Base-by-base conservation (phyloP, 1,140 invertebrate genomes). In the Carcinoscorpius rotundicauda region DNA sequence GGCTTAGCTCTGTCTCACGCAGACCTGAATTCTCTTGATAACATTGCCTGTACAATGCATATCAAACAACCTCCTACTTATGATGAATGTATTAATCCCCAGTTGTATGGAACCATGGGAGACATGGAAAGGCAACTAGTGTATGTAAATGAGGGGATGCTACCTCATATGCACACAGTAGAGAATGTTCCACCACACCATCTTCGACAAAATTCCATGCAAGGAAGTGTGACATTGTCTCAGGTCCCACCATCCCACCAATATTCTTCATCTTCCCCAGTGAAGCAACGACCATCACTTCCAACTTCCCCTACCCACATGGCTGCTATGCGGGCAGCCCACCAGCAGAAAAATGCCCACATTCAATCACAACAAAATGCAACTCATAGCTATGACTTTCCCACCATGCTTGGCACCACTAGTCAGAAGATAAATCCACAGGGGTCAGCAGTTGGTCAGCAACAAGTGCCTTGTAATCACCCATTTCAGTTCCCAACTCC, bases 241-340 rank as follows among this genome's bases (percentile, higher is more conserved):
- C 87, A 86, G 3, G 87, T 88, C n/a, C 85, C 85, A 60, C 56
- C 67, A 49, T 69, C 67, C 10, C 64, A 52, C 49, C 11, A 61
- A 10, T 66, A 65, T 10, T 63, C 64, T 4, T 69, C 72, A 8
- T 58, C 74, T 6, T 78, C 74, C 60, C 78, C 74, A 50, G 92
- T 89, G 72, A 88, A 85, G 61, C 68, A 73, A 52, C 82, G 90
- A 61, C 89, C 89, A 5, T 88, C 87, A 10, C 77, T 95, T 61
- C 92, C 93, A 6, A 95, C 91, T 60, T 95, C 92, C 50, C 93
- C 93, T 4, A 94, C 92, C 5, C 93, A 96, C 76, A 93, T 96
- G 75, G 90, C 91, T 60, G 93, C 92, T 3, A 86, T 96, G 83
- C 81, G 89, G 62, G 87, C 88, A 58, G 87, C 88, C n/a, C 89